Evolutionary conservation across 2,888 invertebrate genomes (phyloP), one percentile per base, ranked within the genome.

Genomic region (Ephialtes manifestator): DNA sequence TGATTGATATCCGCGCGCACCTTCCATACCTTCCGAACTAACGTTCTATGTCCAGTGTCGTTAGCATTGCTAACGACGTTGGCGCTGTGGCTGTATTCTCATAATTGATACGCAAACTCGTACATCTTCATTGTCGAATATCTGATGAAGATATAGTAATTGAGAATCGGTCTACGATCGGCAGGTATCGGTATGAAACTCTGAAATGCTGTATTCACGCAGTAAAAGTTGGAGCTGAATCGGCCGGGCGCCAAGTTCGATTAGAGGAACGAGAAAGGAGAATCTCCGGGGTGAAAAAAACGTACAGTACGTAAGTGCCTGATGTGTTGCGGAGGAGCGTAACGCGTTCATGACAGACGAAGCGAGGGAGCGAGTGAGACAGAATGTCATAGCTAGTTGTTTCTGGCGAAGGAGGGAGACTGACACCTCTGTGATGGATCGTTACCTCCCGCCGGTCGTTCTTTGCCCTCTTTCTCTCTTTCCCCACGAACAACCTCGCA

Each of bases 391-490:
- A 93, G 92, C 90, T 92, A 92, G 93, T 93, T 93, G 93, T 93
- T 93, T 93, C 92, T 92, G 89, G 89, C 88, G 71, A 65, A 87
- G 90, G 88, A 89, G 90, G 90, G 90, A 78, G 91, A 88, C 90
- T 93, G 94, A 93, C 93, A 93, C 91, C 90, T 92, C 89, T 87
- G 91, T 94, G 94, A 94, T 94, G 93, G 94, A 94, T 94, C 90
- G 90, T 89, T 90, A 88, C 87, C 91, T 92, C 89, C 91, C 92
- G 92, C 91, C 91, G 90, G 91, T 91, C 89, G 91, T 90, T 90
- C 90, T 88, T 84, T 81, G 80, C 77, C 31, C 60, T 35, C 60
- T 35, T 35, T n/a, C 35, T 74, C 58, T 31, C 75, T 80, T 80
- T 76, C 72, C 81, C 79, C 76, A 67, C 78, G 67, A 43, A 35